Evolutionary conservation across 2,888 invertebrate species (phyloP).

Genomic region (Brassicogethes aeneus): DNA sequence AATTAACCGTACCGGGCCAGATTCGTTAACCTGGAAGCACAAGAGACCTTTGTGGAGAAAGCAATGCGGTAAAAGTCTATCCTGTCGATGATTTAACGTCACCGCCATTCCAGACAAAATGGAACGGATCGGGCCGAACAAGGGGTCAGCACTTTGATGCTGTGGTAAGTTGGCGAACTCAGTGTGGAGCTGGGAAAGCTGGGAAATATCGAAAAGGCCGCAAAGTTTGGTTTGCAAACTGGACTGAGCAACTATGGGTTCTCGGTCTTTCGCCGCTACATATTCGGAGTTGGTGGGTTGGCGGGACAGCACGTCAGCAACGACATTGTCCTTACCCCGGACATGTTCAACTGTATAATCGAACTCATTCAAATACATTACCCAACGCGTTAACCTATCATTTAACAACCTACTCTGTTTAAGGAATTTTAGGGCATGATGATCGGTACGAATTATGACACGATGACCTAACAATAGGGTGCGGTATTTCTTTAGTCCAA

Average conservation of each 20-base stretch:
- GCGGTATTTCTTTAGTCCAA: slow-evolving; percentile 11
- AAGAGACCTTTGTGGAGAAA: not conserved
- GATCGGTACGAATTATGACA: slow-evolving; percentile 13
- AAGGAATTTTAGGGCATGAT: slow-evolving; percentile 12
- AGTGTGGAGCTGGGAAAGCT: too few relatives aligned
- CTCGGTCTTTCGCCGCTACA: not conserved
- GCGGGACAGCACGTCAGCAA: slow-evolving; percentile 6
- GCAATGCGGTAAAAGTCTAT: not conserved
- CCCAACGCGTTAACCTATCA: slow-evolving; percentile 4
- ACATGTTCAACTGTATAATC: slow-evolving; percentile 4
- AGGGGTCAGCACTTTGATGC: too few relatives aligned
- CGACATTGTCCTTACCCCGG: slow-evolving; percentile 4
- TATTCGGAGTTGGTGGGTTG: not conserved
- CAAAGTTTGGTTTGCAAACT: too few relatives aligned
- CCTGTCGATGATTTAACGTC: not conserved
- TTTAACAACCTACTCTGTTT: slow-evolving; percentile 6
- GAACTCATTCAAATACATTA: slow-evolving; percentile 6
- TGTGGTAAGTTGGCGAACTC: too few relatives aligned
- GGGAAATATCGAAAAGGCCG: too few relatives aligned
- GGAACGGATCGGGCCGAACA: not conserved
- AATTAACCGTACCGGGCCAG: not conserved
- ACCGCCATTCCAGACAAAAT: not conserved
- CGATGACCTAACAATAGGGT: slow-evolving; percentile 5
- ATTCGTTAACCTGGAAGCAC: not conserved
- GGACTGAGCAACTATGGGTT: not conserved